These are phyloP conservation scores for Sitophilus oryzae DNA, from an alignment of 1,140 invertebrate species.

Conservation along the genomic window DNA sequence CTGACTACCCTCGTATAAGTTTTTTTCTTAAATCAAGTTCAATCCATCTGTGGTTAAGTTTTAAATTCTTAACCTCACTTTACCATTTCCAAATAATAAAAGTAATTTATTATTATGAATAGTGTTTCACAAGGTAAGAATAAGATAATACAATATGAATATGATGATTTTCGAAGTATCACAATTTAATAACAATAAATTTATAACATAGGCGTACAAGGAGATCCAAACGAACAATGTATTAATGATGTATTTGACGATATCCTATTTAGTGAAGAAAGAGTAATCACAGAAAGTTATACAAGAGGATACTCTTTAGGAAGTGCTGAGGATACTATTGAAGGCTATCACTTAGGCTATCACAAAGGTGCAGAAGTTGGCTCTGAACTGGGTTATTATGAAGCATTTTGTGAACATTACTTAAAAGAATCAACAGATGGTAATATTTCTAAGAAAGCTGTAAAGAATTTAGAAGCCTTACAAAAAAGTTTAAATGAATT, in stretches of 20 bases:
- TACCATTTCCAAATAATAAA: no score
- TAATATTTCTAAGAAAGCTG: conserved; percentile 46
- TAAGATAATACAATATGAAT: no score
- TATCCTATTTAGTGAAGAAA: conserved; percentile 56
- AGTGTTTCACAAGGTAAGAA: no score
- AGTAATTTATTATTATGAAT: no score
- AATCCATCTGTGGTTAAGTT: no score
- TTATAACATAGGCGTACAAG: no score
- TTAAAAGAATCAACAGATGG: conserved; percentile 33
- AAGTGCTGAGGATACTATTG: conserved; percentile 50
- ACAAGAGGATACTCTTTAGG: conserved; percentile 55
- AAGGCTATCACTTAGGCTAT: conserved; percentile 60
- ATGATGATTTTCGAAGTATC: no score
- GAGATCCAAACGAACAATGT: conserved; percentile 38
- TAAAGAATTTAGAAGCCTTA: conserved; percentile 51
- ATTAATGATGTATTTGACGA: conserved; percentile 60
- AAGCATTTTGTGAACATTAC: conserved; percentile 46
- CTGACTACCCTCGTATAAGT: no score
- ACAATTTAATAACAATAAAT: no score
- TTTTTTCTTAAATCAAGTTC: no score
- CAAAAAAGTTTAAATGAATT: conserved; percentile 57
- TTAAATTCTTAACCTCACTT: no score
- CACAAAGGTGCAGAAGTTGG: conserved; percentile 59
- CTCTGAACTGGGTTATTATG: conserved; percentile 57
- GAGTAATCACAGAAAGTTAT: conserved; percentile 50